Base-by-base conservation (phyloP, 2,888 invertebrate genomes). In the Cerastis leucographa region DNA sequence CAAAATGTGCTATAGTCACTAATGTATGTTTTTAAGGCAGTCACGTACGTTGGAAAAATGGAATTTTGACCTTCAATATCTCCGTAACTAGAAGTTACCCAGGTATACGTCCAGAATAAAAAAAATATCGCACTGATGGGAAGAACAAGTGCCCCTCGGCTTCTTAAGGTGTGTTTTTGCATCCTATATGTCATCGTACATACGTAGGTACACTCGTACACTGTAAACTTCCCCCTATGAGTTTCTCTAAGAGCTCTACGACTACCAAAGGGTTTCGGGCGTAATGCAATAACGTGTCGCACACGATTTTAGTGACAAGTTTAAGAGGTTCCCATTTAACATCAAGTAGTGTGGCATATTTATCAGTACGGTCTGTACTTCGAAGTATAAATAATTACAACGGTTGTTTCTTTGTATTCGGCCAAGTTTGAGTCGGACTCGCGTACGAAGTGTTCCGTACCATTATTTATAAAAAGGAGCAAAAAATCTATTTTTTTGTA, bases 251-350 rank as follows among this genome's bases (percentile, higher is more conserved):
- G 40, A 56, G 35, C 42, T 25, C n/a, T 35, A 25, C 49, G 0
- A 54, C 29, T 19, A 40, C 49, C 12, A 54, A 42, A 49, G 14
- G 40, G 40, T 46, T 19, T 29, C 11, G n/a, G 14, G 5, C 5
- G n/a, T 76, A 76, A 76, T 76, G 40, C 54, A 76, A 59, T 76
- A 46, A 76, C 40, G n/a, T 44, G 22, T 17, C 8, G 22, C 9
- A 25, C n/a, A 40, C 1, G 12, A 77, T 68, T 67, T 77, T 62
- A 77, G 51, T 22, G 22, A 17, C 54, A 61, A 51, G 25, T 44
- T 51, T 1, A 1, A 9, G 25, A 44, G 51, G 17, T 42, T 17
- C 5, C 14, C 5, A 1, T 64, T 64, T 35, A 61, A n/a, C 12
- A 46, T 29, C 5, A 46, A 29, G 59, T 29, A 25, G 14, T 17